Evolutionary conservation across 2,888 invertebrate genomes (phyloP).

Genomic region (Andricus quercusramuli): DNA sequence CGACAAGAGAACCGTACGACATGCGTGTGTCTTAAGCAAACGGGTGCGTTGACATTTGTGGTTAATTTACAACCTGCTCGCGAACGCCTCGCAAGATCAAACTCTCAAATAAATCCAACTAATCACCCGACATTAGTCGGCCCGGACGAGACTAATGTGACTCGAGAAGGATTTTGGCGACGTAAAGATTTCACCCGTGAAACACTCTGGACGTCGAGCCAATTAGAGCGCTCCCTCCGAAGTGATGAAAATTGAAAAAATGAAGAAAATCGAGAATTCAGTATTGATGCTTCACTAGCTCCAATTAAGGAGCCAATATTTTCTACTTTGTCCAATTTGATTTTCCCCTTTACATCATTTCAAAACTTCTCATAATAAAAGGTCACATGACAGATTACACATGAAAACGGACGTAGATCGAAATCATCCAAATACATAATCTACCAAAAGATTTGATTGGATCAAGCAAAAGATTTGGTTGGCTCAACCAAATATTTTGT

Average conservation of each 20-base stretch:
- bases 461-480: no score
- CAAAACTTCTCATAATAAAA: no score
- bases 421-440: no score
- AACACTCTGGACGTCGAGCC: constrained; percentile 32
- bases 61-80: constrained; percentile 48
- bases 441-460: no score
- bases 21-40: constrained; percentile 3
- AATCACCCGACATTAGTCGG: constrained; percentile 37
- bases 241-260: constrained; percentile 9
- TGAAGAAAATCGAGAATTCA: background rate
- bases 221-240: constrained; percentile 16
- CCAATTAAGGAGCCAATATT: background rate
- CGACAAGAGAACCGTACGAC: constrained; percentile 22
- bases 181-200: constrained; percentile 40
- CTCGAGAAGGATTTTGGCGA: constrained; percentile 38
- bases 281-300: background rate
- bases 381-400: no score
- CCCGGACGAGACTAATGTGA: constrained; percentile 35
- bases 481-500: no score
- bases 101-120: constrained; percentile 52
- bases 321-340: background rate
- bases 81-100: constrained; percentile 54
- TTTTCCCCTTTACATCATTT: background rate
- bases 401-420: no score
- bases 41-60: constrained; percentile 38